phyloP scores from a whole-genome alignment of 2,888 invertebrate species.

The Tetrapedia diversipes region DNA sequence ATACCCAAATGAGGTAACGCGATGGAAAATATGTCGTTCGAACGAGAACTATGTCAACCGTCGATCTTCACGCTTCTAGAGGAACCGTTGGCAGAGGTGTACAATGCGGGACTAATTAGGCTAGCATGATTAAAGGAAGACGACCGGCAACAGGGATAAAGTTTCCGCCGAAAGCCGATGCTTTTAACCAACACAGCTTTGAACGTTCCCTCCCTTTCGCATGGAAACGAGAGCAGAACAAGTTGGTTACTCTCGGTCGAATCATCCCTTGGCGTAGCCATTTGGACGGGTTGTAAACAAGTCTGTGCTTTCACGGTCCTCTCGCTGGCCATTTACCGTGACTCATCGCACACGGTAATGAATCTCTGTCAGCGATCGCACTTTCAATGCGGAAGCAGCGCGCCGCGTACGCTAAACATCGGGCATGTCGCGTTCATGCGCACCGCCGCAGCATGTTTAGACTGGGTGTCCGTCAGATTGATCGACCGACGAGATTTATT shows the following conservation, averaged over 20 bases:
- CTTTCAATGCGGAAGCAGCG: not conserved
- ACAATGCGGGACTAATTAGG: not conserved
- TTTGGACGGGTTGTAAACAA: slow-evolving; percentile 16
- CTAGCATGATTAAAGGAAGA: slow-evolving; percentile 13
- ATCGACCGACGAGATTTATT: too few relatives aligned
- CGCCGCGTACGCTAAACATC: not conserved
- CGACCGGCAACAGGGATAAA: not conserved
- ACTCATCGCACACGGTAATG: slow-evolving; percentile 9
- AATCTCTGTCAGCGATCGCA: slow-evolving; percentile 5
- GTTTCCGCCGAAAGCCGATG: not conserved
- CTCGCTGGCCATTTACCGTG: not conserved
- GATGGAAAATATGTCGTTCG: not conserved
- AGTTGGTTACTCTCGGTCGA: not conserved
- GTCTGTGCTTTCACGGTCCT: not conserved
- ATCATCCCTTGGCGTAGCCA: slow-evolving; percentile 21
- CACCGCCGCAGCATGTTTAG: too few relatives aligned
- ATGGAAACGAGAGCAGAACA: not conserved
- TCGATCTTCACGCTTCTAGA: not conserved
- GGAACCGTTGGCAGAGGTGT: not conserved
- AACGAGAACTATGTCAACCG: not conserved
- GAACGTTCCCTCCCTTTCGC: too few relatives aligned
- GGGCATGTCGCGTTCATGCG: not conserved
- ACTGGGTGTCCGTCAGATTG: too few relatives aligned
- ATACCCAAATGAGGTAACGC: not conserved
- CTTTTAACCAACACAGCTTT: slow-evolving; percentile 20